These are phyloP conservation scores for Oikopleura dioica DNA, from an alignment of 23 tunicate genomes.

Conservation along the genomic window DNA sequence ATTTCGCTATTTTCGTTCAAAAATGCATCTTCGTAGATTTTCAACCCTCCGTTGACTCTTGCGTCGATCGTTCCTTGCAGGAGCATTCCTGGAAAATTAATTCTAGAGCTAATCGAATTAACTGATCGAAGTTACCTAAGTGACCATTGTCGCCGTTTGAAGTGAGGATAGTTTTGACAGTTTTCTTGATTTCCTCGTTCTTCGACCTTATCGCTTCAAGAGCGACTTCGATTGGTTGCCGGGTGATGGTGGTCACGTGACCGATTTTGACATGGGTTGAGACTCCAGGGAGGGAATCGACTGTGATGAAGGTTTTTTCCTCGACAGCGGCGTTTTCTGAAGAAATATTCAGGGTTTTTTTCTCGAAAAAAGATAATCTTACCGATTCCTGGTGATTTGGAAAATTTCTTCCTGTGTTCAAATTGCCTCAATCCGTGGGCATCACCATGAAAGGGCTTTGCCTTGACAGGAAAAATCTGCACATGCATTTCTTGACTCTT, in stretches of 20 bases:
- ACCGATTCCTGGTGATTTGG: not conserved
- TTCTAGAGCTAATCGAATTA: no score
- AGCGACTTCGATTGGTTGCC: conserved; percentile 2
- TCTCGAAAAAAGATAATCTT: no score
- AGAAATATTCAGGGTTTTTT: no score
- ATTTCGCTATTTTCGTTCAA: not conserved
- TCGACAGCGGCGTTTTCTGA: not conserved
- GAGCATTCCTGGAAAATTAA: no score
- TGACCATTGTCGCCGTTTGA: not conserved
- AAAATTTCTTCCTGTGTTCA: not conserved
- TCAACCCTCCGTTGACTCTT: not conserved
- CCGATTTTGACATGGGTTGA: not conserved
- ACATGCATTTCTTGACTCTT: not conserved
- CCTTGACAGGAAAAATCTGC: conserved; percentile 1
- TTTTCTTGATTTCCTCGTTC: not conserved
- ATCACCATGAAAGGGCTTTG: not conserved
- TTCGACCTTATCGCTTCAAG: not conserved
- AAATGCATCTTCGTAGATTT: not conserved
- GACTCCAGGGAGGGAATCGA: not conserved
- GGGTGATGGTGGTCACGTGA: not conserved
- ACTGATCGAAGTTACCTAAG: no score
- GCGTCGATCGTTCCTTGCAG: conserved; percentile 4
- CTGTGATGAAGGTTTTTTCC: not conserved
- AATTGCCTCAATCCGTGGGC: not conserved
- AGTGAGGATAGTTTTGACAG: not conserved